These are phyloP conservation scores for Caenorhabditis sulstoni DNA, from an alignment of 2,888 invertebrate species.

Conservation along the genomic window DNA sequence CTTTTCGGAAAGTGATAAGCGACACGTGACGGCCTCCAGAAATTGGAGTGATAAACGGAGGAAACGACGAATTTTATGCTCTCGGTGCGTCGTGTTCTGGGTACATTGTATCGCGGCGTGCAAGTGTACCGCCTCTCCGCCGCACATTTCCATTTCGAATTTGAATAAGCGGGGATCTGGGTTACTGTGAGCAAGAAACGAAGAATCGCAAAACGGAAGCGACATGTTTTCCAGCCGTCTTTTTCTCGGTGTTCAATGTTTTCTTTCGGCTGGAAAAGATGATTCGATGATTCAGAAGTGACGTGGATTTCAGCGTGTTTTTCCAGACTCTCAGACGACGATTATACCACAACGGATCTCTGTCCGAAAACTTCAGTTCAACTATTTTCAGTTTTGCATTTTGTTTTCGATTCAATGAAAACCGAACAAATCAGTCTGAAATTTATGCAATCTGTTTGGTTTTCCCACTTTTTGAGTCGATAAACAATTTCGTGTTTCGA, in stretches of 20 bases:
- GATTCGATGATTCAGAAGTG: too few species aligned
- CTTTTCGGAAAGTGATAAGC: conserved; percentile 21
- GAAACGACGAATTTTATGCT: conserved; percentile 42
- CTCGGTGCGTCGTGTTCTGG: conserved; percentile 51
- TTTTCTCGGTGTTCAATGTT: background rate
- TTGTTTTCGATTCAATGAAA: conserved; percentile 3
- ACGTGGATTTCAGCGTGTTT: too few species aligned
- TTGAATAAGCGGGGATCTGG: conserved; percentile 36
- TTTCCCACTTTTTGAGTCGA: conserved; percentile 27
- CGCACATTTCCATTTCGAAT: conserved; percentile 41
- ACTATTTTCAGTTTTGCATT: background rate
- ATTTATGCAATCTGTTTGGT: conserved; percentile 30
- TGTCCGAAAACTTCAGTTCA: too few species aligned
- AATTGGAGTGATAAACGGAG: conserved; percentile 3
- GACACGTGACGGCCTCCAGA: conserved; percentile 47
- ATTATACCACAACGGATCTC: too few species aligned
- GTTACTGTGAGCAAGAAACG: background rate
- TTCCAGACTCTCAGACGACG: too few species aligned
- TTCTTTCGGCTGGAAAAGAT: too few species aligned
- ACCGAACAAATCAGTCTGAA: background rate
- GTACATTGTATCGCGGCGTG: conserved; percentile 29
- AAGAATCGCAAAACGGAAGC: background rate
- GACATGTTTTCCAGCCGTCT: background rate
- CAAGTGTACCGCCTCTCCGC: conserved; percentile 18
- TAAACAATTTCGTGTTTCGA: conserved; percentile 3